Conservation (phyloP, 2,113 vertebrate species). For the Coptodon bakossiorum region DNA sequence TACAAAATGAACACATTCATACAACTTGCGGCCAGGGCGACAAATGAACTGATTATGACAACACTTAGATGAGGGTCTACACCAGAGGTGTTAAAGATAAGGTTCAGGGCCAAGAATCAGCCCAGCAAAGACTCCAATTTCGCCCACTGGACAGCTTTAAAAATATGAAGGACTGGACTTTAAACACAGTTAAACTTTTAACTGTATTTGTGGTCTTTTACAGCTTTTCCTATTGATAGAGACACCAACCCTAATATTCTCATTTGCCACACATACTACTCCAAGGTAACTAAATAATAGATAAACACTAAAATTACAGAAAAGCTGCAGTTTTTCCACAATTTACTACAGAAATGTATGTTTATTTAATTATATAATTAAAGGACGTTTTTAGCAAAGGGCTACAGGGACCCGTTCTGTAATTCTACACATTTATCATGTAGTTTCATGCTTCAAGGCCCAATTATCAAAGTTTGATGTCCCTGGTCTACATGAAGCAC, state of each 20-base stretch:
- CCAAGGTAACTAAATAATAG: background rate
- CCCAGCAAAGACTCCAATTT: background rate
- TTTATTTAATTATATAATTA: background rate
- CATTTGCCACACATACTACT: background rate
- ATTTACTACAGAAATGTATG: background rate
- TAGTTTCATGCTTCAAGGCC: background rate
- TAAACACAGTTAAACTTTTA: background rate
- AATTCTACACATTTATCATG: background rate
- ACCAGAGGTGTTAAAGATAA: background rate
- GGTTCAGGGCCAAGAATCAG: background rate
- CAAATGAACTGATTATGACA: background rate
- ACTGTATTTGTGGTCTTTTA: background rate
- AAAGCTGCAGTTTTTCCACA: background rate
- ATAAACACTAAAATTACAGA: background rate
- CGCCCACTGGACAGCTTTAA: background rate
- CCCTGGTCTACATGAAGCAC: background rate
- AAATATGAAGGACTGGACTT: background rate
- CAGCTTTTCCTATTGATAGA: background rate
- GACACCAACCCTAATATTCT: background rate
- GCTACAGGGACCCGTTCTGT: background rate
- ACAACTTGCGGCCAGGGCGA: fast-evolving
- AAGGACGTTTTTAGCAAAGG: fast-evolving
- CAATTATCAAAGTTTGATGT: background rate
- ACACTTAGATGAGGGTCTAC: background rate
- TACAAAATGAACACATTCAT: background rate